Evolutionary conservation across 2,113 vertebrate species (phyloP).

Genomic region (Geothlypis trichas): DNA sequence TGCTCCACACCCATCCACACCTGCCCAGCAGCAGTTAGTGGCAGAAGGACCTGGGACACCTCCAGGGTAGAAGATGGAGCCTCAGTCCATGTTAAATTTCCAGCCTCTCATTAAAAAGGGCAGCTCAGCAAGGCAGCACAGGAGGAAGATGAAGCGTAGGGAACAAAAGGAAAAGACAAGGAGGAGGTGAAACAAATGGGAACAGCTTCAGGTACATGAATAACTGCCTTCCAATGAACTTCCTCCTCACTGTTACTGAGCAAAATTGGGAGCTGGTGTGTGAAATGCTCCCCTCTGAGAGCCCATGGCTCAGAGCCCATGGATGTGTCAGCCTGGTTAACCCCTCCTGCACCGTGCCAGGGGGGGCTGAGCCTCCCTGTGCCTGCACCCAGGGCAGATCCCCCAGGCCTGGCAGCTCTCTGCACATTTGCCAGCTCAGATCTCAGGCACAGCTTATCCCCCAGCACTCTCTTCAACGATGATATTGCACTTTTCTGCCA

Average conservation of each 20-base stretch:
- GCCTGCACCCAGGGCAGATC: not conserved
- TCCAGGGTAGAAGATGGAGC: not conserved
- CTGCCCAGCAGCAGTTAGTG: not conserved
- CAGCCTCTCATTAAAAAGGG: rapidly evolving
- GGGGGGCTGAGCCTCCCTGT: not conserved
- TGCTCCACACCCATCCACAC: not conserved
- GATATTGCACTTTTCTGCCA: slow-evolving; percentile 27
- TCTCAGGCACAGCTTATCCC: not conserved
- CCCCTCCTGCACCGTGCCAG: rapidly evolving
- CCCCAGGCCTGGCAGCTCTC: not conserved
- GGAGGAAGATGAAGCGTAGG: not conserved
- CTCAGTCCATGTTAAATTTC: not conserved
- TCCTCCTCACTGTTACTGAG: not conserved
- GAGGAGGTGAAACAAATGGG: not conserved
- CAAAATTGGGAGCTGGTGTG: not conserved
- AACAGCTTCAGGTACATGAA: not conserved
- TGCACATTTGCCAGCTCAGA: not conserved
- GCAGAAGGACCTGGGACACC: not conserved
- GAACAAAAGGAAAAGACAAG: not conserved
- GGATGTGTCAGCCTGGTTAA: not conserved
- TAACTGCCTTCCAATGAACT: not conserved
- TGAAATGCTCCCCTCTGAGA: not conserved
- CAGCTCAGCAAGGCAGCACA: not conserved
- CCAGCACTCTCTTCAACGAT: not conserved
- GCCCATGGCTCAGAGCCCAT: not conserved